Percentiles rank a stretch among this genome's conserved stretches.
Conservation (phyloP, 2,797 vertebrate species). For the Lemur catta region DNA sequence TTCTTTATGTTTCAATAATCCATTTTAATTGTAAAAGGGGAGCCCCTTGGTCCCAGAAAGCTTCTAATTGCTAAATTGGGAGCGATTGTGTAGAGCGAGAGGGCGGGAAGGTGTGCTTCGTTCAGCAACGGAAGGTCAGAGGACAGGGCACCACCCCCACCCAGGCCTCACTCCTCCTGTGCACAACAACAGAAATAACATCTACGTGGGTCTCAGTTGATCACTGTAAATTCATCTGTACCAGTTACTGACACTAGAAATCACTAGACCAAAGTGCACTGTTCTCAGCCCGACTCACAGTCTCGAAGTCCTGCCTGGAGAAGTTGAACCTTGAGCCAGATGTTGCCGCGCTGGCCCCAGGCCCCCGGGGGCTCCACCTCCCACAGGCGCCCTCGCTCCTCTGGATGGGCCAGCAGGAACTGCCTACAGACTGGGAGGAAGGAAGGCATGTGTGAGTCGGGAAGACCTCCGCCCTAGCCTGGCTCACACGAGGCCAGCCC, state of each 20-base stretch:
- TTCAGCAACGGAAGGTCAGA: not conserved
- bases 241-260: not conserved
- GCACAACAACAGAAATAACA: not conserved
- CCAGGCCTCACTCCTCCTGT: not conserved
- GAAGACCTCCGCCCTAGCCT: fast-evolving
- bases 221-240: not conserved
- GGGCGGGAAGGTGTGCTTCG: not conserved
- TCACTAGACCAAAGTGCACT: not conserved
- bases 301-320: constrained; percentile 68
- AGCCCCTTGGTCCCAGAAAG: not conserved
- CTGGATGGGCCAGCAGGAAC: constrained; percentile 86
- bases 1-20: fast-evolving
- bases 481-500: not conserved
- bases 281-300: constrained; percentile 77
- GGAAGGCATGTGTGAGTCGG: fast-evolving
- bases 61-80: not conserved
- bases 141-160: not conserved
- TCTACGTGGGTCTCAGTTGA: not conserved
- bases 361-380: constrained; percentile 92
- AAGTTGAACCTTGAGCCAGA: constrained; percentile 92
- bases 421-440: constrained; percentile 87
- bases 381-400: constrained; percentile 88
- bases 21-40: not conserved
- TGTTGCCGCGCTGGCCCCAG: constrained; percentile 90
- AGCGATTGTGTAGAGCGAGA: not conserved